These are phyloP conservation scores for Heliconius aoede DNA, from an alignment of 2,888 invertebrate genomes.

Conservation along the genomic window DNA sequence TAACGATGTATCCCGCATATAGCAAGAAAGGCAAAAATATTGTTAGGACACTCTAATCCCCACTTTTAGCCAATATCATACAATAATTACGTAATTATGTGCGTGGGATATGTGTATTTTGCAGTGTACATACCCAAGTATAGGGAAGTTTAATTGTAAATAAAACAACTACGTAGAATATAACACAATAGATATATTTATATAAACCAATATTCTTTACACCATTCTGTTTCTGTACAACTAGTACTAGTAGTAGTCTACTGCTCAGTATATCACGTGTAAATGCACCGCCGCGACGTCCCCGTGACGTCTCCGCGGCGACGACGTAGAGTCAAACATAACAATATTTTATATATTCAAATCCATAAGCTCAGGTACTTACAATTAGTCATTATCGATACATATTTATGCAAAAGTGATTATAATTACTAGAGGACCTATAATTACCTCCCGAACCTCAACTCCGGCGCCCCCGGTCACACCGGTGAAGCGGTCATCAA, in stretches of 20 bases:
- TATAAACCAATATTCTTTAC: constrained; percentile 36
- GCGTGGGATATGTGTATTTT: no score
- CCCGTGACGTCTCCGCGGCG: no score
- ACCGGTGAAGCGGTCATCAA: neutral
- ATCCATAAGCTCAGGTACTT: constrained; percentile 43
- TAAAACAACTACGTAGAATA: constrained; percentile 29
- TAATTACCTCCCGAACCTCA: neutral
- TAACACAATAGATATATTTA: constrained; percentile 38
- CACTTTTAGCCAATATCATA: no score
- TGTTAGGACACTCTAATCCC: no score
- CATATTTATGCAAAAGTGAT: neutral
- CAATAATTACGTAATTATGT: no score
- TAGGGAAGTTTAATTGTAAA: neutral
- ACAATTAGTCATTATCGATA: constrained; percentile 31
- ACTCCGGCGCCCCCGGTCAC: neutral
- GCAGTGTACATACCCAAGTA: no score
- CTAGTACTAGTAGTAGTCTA: constrained; percentile 8
- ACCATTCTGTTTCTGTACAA: neutral
- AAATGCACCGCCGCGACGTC: constrained; percentile 34
- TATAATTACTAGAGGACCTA: constrained; percentile 2
- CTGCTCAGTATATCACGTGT: constrained; percentile 36
- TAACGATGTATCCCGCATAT: no score
- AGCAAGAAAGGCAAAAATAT: no score
- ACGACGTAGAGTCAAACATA: neutral
- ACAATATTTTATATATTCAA: constrained; percentile 27